Evolutionary conservation across 2,113 vertebrate species (phyloP).

Genomic region (Phodopus roborovskii): DNA sequence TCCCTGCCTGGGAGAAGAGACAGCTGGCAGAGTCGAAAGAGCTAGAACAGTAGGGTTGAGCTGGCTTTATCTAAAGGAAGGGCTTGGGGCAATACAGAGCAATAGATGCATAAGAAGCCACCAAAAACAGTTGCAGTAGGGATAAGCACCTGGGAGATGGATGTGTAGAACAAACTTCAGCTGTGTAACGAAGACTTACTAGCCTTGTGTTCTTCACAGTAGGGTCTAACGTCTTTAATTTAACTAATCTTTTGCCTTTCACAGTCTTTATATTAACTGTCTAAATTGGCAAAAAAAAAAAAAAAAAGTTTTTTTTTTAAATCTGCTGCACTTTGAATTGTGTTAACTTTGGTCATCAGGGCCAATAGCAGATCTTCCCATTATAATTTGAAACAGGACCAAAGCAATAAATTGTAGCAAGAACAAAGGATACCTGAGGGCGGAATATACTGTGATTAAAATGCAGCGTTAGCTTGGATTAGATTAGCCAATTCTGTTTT

Average conservation of each 20-base stretch:
- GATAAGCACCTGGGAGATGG: neutral
- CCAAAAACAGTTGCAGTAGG: neutral
- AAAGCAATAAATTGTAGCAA: conserved; percentile 49
- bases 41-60: too few relatives aligned
- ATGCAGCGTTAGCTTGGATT: conserved; percentile 20
- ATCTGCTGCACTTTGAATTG: neutral
- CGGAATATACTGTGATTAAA: conserved; percentile 49
- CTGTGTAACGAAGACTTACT: neutral
- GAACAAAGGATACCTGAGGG: conserved; percentile 43
- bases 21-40: neutral
- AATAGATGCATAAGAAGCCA: neutral
- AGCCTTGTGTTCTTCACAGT: neutral
- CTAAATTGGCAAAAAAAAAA: neutral
- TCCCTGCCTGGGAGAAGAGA: neutral
- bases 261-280: neutral
- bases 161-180: neutral
- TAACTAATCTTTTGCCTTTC: neutral
- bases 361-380: conserved; percentile 17
- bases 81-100: neutral
- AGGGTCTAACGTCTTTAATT: neutral
- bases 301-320: conserved; percentile 12
- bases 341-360: conserved; percentile 26
- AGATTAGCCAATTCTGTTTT: conserved; percentile 58
- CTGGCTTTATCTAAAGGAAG: fast-evolving
- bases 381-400: conserved; percentile 42